phyloP scores from a whole-genome alignment of 2,888 invertebrate species.

The Tenthredo mesomela region DNA sequence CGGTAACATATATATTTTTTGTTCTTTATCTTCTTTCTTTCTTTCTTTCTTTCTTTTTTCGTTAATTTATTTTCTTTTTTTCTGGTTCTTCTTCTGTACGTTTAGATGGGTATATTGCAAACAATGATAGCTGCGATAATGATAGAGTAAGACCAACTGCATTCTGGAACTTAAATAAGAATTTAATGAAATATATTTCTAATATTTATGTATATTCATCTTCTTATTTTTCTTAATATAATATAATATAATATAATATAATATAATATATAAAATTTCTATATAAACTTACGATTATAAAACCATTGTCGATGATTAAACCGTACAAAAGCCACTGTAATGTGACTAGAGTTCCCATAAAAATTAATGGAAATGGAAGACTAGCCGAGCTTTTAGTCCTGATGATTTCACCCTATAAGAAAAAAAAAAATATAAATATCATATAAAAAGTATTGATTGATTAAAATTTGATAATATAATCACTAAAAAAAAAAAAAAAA shows the following conservation, averaged over 20 bases:
- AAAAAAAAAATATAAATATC: conserved; percentile 68
- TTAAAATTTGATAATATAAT: no score
- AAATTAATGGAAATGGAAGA: conserved; percentile 93
- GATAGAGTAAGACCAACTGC: conserved; percentile 83
- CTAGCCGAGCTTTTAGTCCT: conserved; percentile 90
- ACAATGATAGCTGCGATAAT: conserved; percentile 83
- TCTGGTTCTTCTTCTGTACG: conserved; percentile 58
- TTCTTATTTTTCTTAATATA: neutral
- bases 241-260: no score
- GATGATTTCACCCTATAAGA: conserved; percentile 86
- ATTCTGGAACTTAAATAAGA: conserved; percentile 85
- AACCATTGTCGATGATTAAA: conserved; percentile 86
- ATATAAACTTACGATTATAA: conserved; percentile 85
- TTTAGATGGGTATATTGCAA: conserved; percentile 83
- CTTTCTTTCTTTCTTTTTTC: conserved; percentile 28
- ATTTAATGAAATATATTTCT: conserved; percentile 16
- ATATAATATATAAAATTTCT: no score
- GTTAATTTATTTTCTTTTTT: conserved; percentile 39
- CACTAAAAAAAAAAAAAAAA: no score
- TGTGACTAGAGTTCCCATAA: conserved; percentile 89
- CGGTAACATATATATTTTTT: no score
- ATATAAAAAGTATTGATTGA: conserved; percentile 2
- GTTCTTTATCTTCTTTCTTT: conserved; percentile 42
- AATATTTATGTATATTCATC: neutral
- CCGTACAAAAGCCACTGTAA: conserved; percentile 91